Base-by-base conservation (phyloP, 2,797 vertebrate species). In the Neomorphus geoffroyi region DNA sequence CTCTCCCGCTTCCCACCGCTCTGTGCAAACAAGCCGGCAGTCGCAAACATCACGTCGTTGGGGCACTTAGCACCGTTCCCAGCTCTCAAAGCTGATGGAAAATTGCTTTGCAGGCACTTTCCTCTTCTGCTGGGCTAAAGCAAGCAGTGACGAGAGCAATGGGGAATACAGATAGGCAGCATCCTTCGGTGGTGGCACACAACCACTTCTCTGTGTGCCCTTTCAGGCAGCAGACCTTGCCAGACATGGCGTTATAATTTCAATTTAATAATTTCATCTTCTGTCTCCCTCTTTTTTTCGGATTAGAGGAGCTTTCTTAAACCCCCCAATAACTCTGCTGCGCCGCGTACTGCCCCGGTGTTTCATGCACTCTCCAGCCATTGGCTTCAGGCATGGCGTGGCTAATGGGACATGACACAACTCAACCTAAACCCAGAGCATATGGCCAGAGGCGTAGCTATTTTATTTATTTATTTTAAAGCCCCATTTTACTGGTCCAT, bases 51-150 rank as follows among this genome's bases (percentile, higher is more conserved):
- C 10, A 4, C 22, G 6, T 83, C 23, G 3, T 54, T 48, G 60
- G 81, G 77, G 86, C 58, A 78, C 87, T 69, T 65, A 79, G 65
- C 64, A 53, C 80, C n/a, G 18, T 26, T 58, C 61, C 77, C 80
- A 71, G 92, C 79, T 92, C 85, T 90, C 56, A 50, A 93, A 87
- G 69, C 72, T 23, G 24, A 61, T 60, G 88, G 62, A 73, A 86
- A 92, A 96, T 73, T 72, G 77, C 91, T 94, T 93, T 72, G 43
- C 80, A 74, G 41, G 87, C 91, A 89, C 77, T 88, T 67, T 28
- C 33, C 78, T 93, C 41, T 50, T 78, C 45, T 87, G 60, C 70
- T 75, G 74, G 81, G 64, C 57, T 85, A 13, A 80, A 73, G 45
- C 54, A 86, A 90, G 67, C 65, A 46, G 23, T 5, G 58, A 79